These are phyloP conservation scores for Stictonetta naevosa DNA, from an alignment of 2,113 vertebrate genomes.

Conservation along the genomic window DNA sequence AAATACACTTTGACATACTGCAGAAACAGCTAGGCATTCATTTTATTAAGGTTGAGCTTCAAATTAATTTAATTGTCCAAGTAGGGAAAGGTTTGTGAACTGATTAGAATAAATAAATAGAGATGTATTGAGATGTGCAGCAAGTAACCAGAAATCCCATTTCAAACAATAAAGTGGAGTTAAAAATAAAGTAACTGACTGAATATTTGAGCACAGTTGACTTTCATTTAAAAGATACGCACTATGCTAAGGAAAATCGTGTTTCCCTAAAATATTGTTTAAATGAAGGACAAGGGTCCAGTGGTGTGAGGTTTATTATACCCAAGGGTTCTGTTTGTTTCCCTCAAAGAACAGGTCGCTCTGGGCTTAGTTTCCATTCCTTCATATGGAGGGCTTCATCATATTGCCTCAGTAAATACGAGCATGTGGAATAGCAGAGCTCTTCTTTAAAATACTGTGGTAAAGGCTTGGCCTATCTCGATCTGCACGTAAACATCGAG, in stretches of 20 bases:
- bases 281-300: neutral
- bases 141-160: neutral
- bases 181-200: neutral
- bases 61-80: slow-evolving; percentile 4
- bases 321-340: neutral
- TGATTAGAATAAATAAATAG: neutral
- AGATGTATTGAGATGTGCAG: neutral
- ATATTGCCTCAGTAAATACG: fast-evolving
- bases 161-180: neutral
- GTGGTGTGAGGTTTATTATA: neutral
- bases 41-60: neutral
- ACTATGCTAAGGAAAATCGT: neutral
- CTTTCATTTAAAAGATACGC: neutral
- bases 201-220: neutral
- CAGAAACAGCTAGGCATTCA: neutral
- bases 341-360: neutral
- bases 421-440: neutral
- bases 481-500: neutral
- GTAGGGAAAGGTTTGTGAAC: slow-evolving; percentile 21
- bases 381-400: fast-evolving
- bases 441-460: neutral
- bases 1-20: slow-evolving; percentile 21
- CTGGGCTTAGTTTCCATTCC: neutral
- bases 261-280: neutral
- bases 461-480: neutral